Evolutionary conservation across 2,113 vertebrate genomes (phyloP), one percentile per base, ranked within the genome.

Genomic region (Gymnogyps californianus): DNA sequence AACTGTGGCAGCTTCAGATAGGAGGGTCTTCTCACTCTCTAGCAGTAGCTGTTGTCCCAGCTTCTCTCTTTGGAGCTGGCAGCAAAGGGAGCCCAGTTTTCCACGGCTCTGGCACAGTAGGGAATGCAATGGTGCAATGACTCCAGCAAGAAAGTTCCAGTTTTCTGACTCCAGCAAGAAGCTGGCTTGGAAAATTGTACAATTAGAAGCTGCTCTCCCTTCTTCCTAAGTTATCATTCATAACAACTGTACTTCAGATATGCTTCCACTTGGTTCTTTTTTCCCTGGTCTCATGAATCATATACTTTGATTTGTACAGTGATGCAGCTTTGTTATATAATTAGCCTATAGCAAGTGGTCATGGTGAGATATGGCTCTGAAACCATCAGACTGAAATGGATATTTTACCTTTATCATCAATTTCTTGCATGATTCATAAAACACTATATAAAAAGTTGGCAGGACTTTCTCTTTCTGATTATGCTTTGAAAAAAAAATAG

Each of bases 381-480:
- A 93, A 52, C 15, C 24, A 44, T 14, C 9, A 20, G 59, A 44
- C 31, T 83, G 78, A 87, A 95, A 83, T 72, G 18, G 44, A 13
- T 91, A 72, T 94, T 96, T 89, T 93, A 87, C 22, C 59, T 89
- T 92, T 87, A 87, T 93, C 74, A 79, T 21, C 29, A 59, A 36
- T 86, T 90, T 93, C 62, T 90, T 94, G 36, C 72, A 85, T 85
- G 84, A 94, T 94, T 95, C 89, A 85, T 91, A 89, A 93, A 96
- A 89, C 18, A n/a, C 9, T 83, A 38, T 31, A 42, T 54, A 81
- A 58, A 74, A 77, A 46, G 3, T 84, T 91, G 70, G 29, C 93
- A 89, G 47, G 57, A 70, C 16, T 54, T 74, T 40, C 36, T 83
- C 25, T 86, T 82, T 34, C 38, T 59, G 20, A 47, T 49, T 44